phyloP scores from a whole-genome alignment of 2,888 invertebrate genomes.

The Melitaea athalia region DNA sequence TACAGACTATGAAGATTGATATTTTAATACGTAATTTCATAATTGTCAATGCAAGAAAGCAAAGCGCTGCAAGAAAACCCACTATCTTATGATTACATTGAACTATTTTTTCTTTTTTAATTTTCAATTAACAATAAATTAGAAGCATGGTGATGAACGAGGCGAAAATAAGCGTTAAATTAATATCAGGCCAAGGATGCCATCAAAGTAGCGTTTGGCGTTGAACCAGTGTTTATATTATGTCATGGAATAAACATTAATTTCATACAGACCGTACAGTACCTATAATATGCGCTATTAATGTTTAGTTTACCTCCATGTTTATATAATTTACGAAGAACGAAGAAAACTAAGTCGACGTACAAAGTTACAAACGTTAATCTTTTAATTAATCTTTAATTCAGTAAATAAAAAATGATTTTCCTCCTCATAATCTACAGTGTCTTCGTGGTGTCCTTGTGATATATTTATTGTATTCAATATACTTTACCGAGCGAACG shows the following conservation, averaged over 20 bases:
- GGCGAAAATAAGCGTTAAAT: slow-evolving; percentile 70
- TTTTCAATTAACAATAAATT: slow-evolving; percentile 5
- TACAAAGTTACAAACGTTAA: background rate
- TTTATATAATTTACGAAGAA: slow-evolving; percentile 14
- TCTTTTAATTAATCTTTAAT: background rate
- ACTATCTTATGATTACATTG: background rate
- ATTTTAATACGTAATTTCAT: background rate
- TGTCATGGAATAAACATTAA: slow-evolving; percentile 49
- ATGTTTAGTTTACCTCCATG: slow-evolving; percentile 12
- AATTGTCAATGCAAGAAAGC: background rate
- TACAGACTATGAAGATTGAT: background rate
- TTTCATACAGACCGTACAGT: slow-evolving; percentile 35
- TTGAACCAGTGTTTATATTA: slow-evolving; percentile 49
- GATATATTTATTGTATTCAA: slow-evolving; percentile 60
- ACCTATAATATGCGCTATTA: slow-evolving; percentile 9
- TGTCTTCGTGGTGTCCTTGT: slow-evolving; percentile 50
- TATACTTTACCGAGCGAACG: slow-evolving; percentile 63
- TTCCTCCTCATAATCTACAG: background rate
- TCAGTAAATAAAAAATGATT: too few relatives aligned
- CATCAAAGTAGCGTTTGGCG: slow-evolving; percentile 54
- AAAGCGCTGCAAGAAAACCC: background rate
- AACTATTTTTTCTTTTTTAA: background rate
- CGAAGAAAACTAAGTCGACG: slow-evolving; percentile 10
- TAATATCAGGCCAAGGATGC: slow-evolving; percentile 70
- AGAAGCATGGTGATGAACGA: slow-evolving; percentile 49